Base-by-base conservation (phyloP, 2,888 invertebrate species). In the Drosophila parthenogenetica region DNA sequence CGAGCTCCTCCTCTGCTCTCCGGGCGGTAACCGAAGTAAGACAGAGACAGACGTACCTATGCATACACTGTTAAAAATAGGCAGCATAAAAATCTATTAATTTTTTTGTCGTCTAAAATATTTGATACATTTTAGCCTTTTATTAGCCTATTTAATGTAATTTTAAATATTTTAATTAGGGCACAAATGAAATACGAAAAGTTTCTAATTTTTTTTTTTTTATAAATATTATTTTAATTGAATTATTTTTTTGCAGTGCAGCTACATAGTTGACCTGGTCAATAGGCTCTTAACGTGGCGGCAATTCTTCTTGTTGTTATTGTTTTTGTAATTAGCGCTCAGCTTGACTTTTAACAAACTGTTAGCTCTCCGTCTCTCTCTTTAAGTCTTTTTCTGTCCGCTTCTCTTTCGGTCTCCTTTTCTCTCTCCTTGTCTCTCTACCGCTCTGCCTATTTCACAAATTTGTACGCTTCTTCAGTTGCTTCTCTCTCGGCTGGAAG, bases 261-360 rank as follows among this genome's bases (percentile, higher is more conserved):
- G 48, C 32, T 29, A 42, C 3, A 22, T 35, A 16, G 51, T 35
- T 55, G 54, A 14, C 13, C 48, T 54, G 17, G 39, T 43, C 42
- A 66, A 37, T 29, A 35, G 59, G 43, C 53, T 65, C 48, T 59
- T 61, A 64, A 55, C 25, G 37, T 46, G 69, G 62, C 65, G 67
- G 54, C 73, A 19, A 53, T 48, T 43, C 68, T 67, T 57, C 54
- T 66, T 55, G 60, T 84, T 81, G 75, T 73, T 77, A 70, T 75
- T 80, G 81, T 68, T 79, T 65, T 83, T 81, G 85, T 77, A 87
- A 85, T 87, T 80, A 79, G 60, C 61, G 64, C 59, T 65, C 29
- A n/a, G 45, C 19, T 32, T 25, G 48, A 43, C 42, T 46, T 58
- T 63, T 42, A 53, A 37, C 60, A 43, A 51, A 72, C 68, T 76